Base-by-base conservation (phyloP, 2,113 vertebrate species). In the Saguinus midas region DNA sequence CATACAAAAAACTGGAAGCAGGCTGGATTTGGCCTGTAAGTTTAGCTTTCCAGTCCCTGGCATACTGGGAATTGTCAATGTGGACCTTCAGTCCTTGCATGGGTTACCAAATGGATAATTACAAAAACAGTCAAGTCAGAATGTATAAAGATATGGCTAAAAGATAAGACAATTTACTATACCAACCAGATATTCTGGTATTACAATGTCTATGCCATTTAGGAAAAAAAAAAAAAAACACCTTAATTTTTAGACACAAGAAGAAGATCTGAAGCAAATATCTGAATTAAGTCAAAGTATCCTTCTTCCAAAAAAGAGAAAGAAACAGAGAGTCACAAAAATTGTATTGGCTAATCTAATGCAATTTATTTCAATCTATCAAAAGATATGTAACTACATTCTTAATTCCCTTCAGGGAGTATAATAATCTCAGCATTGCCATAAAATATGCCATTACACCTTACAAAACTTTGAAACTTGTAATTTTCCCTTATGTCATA, bases 291-390 rank as follows among this genome's bases (percentile, higher is more conserved):
- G 3, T 68, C 40, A 55, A 80, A 61, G 52, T 83, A 48, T 76
- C 14, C 17, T 87, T 73, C 45, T 43, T 55, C 1, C 3, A 64
- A 52, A 50, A 37, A 14, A 45, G 35, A 72, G 8, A 43, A 2
- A 37, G 29, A 87, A 25, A 61, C 8, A 87, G 17, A 78, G 8
- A 50, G 11, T 80, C 45, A n/a, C 23, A 80, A 14, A 78, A 83
- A 64, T 87, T 68, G 78, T 83, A 79, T 73, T 73, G 37, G 8
- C 5, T 73, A 32, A 32, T 83, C 58, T 75, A 78, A 70, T n/a
- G 13, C n/a, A 83, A 73, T 89, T 85, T 91, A 64, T 92, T 96
- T 94, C 35, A 78, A 83, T 82, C 45, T 45, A 50, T 95, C 29
- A 97, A 83, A 94, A 81, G 40, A 37, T 55, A 4, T 82, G 37